These are phyloP conservation scores for Atractosteus spatula DNA, from an alignment of 2,113 vertebrate genomes.

Conservation along the genomic window DNA sequence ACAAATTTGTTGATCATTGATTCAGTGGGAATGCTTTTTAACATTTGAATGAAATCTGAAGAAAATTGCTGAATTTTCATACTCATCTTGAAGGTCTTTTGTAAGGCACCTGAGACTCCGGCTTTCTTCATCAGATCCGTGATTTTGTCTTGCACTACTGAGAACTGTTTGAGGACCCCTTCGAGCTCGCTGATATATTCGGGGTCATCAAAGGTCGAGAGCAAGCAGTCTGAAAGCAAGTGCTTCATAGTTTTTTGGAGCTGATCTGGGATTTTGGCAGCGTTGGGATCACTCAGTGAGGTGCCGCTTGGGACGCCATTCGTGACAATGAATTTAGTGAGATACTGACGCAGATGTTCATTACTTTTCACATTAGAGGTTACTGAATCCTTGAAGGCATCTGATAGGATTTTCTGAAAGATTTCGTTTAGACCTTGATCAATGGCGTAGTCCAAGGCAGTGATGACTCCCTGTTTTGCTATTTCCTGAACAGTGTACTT, in stretches of 20 bases:
- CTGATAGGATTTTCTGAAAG: constrained; percentile 6
- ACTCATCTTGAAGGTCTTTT: too few species aligned
- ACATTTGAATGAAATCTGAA: too few species aligned
- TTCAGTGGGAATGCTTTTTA: too few species aligned
- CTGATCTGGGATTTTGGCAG: constrained; percentile 15
- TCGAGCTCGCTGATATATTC: constrained; percentile 6
- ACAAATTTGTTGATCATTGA: too few species aligned
- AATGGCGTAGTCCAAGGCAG: constrained; percentile 16
- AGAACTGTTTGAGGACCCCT: background rate
- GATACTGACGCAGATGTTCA: background rate
- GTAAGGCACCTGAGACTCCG: too few species aligned
- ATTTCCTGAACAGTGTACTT: constrained; percentile 24
- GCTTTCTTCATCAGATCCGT: constrained; percentile 13
- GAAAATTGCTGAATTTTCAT: too few species aligned
- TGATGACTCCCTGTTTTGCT: constrained; percentile 7
- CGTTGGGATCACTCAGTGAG: background rate
- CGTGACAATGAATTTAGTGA: constrained; percentile 15
- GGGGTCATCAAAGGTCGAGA: background rate
- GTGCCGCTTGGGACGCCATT: constrained; percentile 14
- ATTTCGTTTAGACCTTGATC: background rate
- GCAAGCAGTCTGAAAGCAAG: background rate
- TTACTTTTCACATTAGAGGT: constrained; percentile 12
- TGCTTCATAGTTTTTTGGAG: background rate
- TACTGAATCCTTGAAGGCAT: constrained; percentile 4
- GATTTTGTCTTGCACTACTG: constrained; percentile 5